These are phyloP conservation scores for Trachemys scripta DNA, from an alignment of 2,113 vertebrate genomes.

Conservation along the genomic window DNA sequence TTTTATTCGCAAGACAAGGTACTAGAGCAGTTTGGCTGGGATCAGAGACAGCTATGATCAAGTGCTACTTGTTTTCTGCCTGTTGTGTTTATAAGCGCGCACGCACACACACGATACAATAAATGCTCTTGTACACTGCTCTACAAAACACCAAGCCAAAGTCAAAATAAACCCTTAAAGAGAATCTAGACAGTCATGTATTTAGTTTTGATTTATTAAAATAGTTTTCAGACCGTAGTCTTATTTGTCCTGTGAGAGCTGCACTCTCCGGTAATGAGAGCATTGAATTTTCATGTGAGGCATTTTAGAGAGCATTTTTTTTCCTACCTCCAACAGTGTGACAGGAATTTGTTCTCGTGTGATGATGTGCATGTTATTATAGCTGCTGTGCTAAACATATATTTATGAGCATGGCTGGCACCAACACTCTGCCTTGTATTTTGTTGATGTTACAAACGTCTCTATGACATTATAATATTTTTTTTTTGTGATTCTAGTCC, in stretches of 20 bases:
- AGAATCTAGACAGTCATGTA: conserved; percentile 15
- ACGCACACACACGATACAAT: not conserved
- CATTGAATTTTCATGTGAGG: conserved; percentile 70
- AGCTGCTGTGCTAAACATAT: conserved; percentile 67
- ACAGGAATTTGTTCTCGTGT: conserved; percentile 57
- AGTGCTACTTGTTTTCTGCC: conserved; percentile 27
- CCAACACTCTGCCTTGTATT: conserved; percentile 43
- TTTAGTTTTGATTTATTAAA: conserved; percentile 75
- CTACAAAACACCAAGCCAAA: not conserved
- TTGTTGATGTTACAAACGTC: conserved; percentile 61
- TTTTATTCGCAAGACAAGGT: not conserved
- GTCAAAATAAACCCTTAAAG: conserved; percentile 62
- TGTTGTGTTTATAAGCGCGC: not conserved
- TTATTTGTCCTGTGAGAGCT: conserved; percentile 69
- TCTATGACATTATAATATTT: conserved; percentile 69
- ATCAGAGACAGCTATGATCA: not conserved
- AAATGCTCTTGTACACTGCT: not conserved
- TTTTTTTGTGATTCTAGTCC: conserved; percentile 55
- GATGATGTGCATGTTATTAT: conserved; percentile 69
- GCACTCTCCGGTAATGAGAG: conserved; percentile 56
- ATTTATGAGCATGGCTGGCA: conserved; percentile 74
- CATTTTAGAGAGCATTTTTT: conserved; percentile 70
- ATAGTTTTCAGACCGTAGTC: conserved; percentile 61
- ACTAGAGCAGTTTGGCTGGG: not conserved
- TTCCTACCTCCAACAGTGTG: conserved; percentile 60